phyloP scores from a whole-genome alignment of 2,113 vertebrate genomes.

The Dinomys branickii region DNA sequence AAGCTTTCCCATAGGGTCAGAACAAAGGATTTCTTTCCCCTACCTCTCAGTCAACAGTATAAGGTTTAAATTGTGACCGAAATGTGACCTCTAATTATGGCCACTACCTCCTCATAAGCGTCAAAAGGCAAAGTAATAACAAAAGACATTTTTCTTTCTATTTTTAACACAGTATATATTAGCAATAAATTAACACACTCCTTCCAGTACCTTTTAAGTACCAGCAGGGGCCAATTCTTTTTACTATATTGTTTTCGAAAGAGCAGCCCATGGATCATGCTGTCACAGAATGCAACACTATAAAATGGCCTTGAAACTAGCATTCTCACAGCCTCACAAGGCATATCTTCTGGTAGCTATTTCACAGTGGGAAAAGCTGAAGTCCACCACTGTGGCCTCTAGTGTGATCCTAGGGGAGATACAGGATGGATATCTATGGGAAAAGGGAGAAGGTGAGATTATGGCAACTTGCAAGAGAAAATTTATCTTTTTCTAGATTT shows the following conservation, averaged over 20 bases:
- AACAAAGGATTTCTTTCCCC: constrained; percentile 57
- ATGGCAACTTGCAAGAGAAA: not conserved
- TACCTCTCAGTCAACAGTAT: not conserved
- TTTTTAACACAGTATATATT: constrained; percentile 74
- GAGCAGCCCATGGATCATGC: constrained; percentile 67
- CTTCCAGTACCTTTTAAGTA: constrained; percentile 72
- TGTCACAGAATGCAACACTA: constrained; percentile 28
- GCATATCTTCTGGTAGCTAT: constrained; percentile 34
- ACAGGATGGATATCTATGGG: not conserved
- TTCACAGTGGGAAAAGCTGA: not conserved
- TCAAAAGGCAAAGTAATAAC: constrained; percentile 54
- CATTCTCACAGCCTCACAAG: not conserved
- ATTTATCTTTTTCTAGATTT: not conserved
- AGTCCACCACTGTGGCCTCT: not conserved
- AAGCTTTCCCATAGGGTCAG: not conserved
- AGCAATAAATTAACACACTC: constrained; percentile 74
- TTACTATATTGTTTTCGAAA: constrained; percentile 69
- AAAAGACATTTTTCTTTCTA: constrained; percentile 72
- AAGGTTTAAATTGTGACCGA: constrained; percentile 63
- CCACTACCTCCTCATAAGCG: not conserved
- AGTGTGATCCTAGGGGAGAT: not conserved
- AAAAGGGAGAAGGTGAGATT: not conserved
- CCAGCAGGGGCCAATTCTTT: constrained; percentile 67
- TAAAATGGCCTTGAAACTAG: not conserved
- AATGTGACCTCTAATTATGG: constrained; percentile 49